These are phyloP conservation scores for Puffinus mauretanicus DNA, from an alignment of 2,113 vertebrate species.

Conservation along the genomic window DNA sequence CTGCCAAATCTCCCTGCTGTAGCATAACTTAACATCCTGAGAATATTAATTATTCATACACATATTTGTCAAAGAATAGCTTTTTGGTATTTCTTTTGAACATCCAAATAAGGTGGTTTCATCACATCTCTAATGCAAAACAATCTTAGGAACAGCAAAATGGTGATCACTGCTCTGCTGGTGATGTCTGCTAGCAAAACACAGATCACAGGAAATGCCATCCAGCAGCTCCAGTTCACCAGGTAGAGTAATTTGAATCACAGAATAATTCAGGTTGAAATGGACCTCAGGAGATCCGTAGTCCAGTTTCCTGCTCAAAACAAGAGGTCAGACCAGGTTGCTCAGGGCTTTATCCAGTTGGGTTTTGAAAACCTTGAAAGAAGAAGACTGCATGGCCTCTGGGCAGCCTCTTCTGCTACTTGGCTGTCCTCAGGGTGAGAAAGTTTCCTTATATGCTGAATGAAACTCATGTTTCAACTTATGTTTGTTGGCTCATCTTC, in stretches of 20 bases:
- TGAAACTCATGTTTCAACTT: not conserved
- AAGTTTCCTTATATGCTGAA: not conserved
- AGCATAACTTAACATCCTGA: not conserved
- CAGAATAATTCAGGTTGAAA: not conserved
- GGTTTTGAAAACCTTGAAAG: not conserved
- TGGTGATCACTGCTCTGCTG: not conserved
- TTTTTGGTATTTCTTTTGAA: slow-evolving; percentile 29
- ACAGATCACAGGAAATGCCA: not conserved
- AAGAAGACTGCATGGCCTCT: not conserved
- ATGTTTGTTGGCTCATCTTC: not conserved
- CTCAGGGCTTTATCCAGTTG: not conserved
- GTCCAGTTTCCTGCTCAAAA: not conserved
- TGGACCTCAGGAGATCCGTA: not conserved
- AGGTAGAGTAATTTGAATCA: not conserved
- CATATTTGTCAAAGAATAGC: slow-evolving; percentile 1
- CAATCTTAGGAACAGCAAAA: not conserved
- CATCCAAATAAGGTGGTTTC: not conserved
- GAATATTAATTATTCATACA: slow-evolving; percentile 37
- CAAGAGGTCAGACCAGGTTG: not conserved
- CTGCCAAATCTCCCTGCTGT: not conserved
- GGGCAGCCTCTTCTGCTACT: not conserved
- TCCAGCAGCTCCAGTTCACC: not conserved
- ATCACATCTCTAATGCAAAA: not conserved
- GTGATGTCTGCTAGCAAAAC: not conserved
- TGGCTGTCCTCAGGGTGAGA: not conserved